Percentiles rank a stretch among this genome's conserved stretches.
phyloP scores from a whole-genome alignment of 1,140 invertebrate species.

The Bemisia tabaci region DNA sequence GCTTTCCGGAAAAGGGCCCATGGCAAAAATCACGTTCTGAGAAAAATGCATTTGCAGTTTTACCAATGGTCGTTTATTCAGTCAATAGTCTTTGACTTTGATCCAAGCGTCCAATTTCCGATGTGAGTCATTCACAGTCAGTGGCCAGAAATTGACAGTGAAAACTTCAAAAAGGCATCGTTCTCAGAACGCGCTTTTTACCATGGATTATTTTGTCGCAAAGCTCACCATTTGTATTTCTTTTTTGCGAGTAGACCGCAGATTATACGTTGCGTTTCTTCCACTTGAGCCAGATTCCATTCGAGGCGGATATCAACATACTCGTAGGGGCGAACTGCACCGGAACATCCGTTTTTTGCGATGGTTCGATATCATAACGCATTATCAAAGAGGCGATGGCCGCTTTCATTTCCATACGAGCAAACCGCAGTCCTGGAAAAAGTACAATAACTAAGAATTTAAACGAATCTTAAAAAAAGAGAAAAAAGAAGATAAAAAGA shows the following conservation, averaged over 20 bases:
- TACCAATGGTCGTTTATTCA: too few species aligned
- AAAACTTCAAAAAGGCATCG: too few species aligned
- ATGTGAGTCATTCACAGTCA: too few species aligned
- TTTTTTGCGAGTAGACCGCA: not conserved
- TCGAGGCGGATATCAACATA: not conserved
- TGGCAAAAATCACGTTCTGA: too few species aligned
- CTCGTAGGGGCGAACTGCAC: slow-evolving; percentile 7
- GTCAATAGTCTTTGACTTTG: too few species aligned
- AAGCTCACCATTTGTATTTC: too few species aligned
- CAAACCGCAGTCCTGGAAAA: slow-evolving; percentile 19
- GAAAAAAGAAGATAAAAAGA: not conserved
- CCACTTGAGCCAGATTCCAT: not conserved
- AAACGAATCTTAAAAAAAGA: not conserved
- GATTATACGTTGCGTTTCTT: not conserved
- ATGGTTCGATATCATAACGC: slow-evolving; percentile 12
- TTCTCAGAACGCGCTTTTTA: too few species aligned
- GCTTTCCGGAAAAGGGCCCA: too few species aligned
- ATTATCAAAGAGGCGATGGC: slow-evolving; percentile 16
- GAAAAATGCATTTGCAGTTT: too few species aligned
- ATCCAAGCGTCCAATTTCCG: too few species aligned
- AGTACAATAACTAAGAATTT: slow-evolving; percentile 11
- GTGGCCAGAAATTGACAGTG: too few species aligned
- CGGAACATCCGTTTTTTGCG: slow-evolving; percentile 12
- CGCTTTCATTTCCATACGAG: slow-evolving; percentile 18
- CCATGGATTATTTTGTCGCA: too few species aligned